These are phyloP conservation scores for Drosophila lowei DNA, from an alignment of 1,140 invertebrate genomes.

Conservation along the genomic window DNA sequence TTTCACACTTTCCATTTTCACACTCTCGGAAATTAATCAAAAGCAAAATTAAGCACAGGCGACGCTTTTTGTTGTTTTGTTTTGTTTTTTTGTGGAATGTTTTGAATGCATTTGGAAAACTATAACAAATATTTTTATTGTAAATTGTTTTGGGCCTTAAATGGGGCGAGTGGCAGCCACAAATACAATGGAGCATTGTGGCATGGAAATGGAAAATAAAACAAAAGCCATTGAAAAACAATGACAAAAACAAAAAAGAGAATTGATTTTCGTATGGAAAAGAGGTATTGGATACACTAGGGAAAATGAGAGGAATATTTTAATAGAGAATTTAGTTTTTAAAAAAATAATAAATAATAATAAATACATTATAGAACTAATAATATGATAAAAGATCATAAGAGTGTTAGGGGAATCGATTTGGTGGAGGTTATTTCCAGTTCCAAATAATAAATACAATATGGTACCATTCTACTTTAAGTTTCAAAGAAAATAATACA, in stretches of 20 bases:
- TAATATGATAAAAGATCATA: too few relatives aligned
- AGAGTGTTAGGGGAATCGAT: too few relatives aligned
- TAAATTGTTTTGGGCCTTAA: conserved; percentile 46
- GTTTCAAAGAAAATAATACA: too few relatives aligned
- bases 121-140: conserved; percentile 54
- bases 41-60: conserved; percentile 42
- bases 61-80: conserved; percentile 32
- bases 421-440: too few relatives aligned
- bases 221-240: conserved; percentile 49
- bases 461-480: too few relatives aligned
- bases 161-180: conserved; percentile 28
- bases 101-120: conserved; percentile 52
- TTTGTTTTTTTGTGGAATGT: conserved; percentile 28
- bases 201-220: conserved; percentile 43
- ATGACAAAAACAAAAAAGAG: conserved; percentile 13
- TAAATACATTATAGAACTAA: too few relatives aligned
- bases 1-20: conserved; percentile 79
- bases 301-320: background rate
- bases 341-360: too few relatives aligned
- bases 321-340: too few relatives aligned
- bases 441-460: too few relatives aligned
- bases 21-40: conserved; percentile 69
- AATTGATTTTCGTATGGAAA: conserved; percentile 4
- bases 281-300: background rate
- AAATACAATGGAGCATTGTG: conserved; percentile 22